Evolutionary conservation across 1,140 invertebrate genomes (phyloP), one percentile per base, ranked within the genome.

Genomic region (Temnothorax nylanderi): DNA sequence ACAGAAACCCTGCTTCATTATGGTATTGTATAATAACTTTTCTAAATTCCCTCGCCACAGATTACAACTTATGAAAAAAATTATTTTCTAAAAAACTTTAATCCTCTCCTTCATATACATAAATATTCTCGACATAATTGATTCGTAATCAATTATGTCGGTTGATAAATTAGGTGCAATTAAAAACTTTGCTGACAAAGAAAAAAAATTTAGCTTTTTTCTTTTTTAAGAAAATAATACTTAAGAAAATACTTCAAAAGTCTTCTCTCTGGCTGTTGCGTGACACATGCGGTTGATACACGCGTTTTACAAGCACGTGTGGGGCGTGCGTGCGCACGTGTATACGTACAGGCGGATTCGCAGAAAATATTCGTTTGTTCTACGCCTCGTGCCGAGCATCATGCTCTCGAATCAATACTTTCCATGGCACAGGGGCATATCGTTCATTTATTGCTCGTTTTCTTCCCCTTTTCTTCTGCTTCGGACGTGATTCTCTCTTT

Each of bases 371-470:
- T 87, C 76, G 90, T 89, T 87, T 64, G 58, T 62, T 32, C 58
- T 21, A 77, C 51, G 64, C 84, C 75, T 87, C 80, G 54, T 75
- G 80, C 80, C 80, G 85, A 87, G 71, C 76, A 91, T 80, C 71
- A 58, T 77, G 47, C 64, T 69, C 64, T 74, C 85, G 76, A 91
- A 91, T 91, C 90, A 91, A 91, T 91, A 91, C 87, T 91, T 87
- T 87, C 89, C 71, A 44, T 47, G 62, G 54, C 51, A 78, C 77
- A 76, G 86, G 75, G 41, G 75, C 71, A 80, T 56, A 54, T 90
- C 62, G 72, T 62, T 75, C 78, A 62, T 88, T 90, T 90, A 90
- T 86, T 88, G 76, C 74, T 89, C 80, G 65, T 89, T 89, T 85
- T 76, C 86, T 87, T 54, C 51, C 54, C 69, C 41, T 62, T 71